Evolutionary conservation across 2,113 vertebrate genomes (phyloP).

Genomic region (Corythaeola cristata): DNA sequence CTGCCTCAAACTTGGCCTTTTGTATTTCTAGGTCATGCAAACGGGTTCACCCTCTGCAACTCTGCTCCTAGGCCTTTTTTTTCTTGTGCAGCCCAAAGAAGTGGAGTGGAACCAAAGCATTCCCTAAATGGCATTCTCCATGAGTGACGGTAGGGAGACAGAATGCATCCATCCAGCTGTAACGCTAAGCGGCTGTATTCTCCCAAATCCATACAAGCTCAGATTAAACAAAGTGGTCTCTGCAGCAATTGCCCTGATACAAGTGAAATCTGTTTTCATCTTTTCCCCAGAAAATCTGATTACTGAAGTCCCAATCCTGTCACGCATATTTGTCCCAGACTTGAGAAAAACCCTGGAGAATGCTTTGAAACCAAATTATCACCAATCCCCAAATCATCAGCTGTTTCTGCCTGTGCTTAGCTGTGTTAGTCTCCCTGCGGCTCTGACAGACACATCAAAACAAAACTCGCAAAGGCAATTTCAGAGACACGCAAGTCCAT

Average conservation of each 20-base stretch:
- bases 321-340: not conserved
- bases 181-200: fast-evolving
- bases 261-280: not conserved
- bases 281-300: conserved; percentile 5
- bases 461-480: not conserved
- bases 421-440: not conserved
- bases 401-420: not conserved
- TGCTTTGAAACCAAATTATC: not conserved
- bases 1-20: not conserved
- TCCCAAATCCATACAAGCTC: not conserved
- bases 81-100: not conserved
- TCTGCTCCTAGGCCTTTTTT: not conserved
- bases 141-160: not conserved
- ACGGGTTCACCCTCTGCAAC: not conserved
- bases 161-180: not conserved
- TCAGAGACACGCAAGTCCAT: not conserved
- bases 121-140: not conserved
- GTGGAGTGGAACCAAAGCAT: not conserved
- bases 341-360: not conserved
- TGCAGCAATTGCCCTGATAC: not conserved
- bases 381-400: not conserved
- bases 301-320: not conserved
- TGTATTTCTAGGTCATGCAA: not conserved
- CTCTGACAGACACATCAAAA: not conserved
- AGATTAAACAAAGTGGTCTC: not conserved